Base-by-base conservation (phyloP, 2,888 invertebrate genomes). In the Octodonta nipae region DNA sequence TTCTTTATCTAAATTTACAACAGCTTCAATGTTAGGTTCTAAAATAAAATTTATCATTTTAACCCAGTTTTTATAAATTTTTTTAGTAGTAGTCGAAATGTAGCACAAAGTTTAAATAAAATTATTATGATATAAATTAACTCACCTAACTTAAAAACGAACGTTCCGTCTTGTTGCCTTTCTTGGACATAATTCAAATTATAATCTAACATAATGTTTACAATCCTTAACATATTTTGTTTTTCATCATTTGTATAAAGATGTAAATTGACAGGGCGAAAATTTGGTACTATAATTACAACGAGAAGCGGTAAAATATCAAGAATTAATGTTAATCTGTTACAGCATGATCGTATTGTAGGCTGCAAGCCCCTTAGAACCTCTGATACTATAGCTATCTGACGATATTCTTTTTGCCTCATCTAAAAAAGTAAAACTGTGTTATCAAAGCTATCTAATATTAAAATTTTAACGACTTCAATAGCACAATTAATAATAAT, bases 151-250 rank as follows among this genome's bases (percentile, higher is more conserved):
- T 20, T n/a, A 20, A 20, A 20, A n/a, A n/a, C 20, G 20, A 20
- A 20, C 20, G 20, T 72, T 2, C 89, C 91, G 41, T 91, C 88
- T 0, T 64, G 60, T 4, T 68, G 69, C 32, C 81, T 75, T 37
- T 84, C 79, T 59, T 93, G 93, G 1, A 74, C 66, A 59, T 86
- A 91, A 33, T 75, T 77, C 40, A 95, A 64, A 37, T 88, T 91
- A 60, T 88, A 85, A 55, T 87, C 83, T 29, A 89, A 75, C 88
- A 95, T 85, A 0, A 83, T 70, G 42, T 76, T 70, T 7, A 92
- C 80, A 15, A 88, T 75, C 14, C 74, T 65, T 0, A 65, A 55
- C 15, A 95, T 55, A 25, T 78, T 74, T 8, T 66, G 66, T 30
- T 76, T 78, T 60, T 89, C 89, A 38, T 67, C 65, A 3, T 70